Conservation (phyloP, 2,797 vertebrate species). For the Lindbergichthys nudifrons region DNA sequence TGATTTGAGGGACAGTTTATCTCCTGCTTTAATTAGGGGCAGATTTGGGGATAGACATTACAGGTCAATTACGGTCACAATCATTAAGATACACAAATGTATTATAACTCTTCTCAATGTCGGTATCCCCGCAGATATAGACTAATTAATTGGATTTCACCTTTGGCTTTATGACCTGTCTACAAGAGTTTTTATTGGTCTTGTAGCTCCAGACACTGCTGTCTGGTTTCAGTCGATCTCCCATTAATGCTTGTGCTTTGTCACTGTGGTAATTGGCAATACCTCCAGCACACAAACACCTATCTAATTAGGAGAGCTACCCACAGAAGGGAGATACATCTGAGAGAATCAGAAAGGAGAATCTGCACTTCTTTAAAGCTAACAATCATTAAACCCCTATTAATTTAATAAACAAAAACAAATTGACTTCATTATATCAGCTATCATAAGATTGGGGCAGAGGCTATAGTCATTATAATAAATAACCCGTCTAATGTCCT, state of each 20-base stretch:
- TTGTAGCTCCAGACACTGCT: constrained; percentile 53
- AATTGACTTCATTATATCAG: constrained; percentile 40
- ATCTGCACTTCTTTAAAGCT: constrained; percentile 49
- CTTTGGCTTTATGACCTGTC: constrained; percentile 70
- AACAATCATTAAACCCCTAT: constrained; percentile 46
- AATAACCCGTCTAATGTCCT: constrained; percentile 29
- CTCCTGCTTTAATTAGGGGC: constrained; percentile 72
- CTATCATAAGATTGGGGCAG: constrained; percentile 30
- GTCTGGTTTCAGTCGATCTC: constrained; percentile 60
- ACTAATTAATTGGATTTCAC: constrained; percentile 75
- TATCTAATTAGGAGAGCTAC: constrained; percentile 68
- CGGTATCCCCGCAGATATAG: constrained; percentile 49
- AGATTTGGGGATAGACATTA: constrained; percentile 50
- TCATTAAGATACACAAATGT: constrained; percentile 74
- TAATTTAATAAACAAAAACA: constrained; percentile 46
- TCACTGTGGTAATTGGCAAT: constrained; percentile 71
- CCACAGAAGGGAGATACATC: constrained; percentile 59
- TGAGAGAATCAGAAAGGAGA: constrained; percentile 62
- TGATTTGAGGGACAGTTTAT: constrained; percentile 69
- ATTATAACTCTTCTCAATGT: constrained; percentile 58
- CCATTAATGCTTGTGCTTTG: constrained; percentile 72
- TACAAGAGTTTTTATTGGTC: constrained; percentile 58
- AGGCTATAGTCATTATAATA: constrained; percentile 34
- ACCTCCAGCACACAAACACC: constrained; percentile 67
- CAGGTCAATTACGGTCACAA: constrained; percentile 71